phyloP scores from a whole-genome alignment of 2,888 invertebrate genomes.

The Alloplasta piceator region DNA sequence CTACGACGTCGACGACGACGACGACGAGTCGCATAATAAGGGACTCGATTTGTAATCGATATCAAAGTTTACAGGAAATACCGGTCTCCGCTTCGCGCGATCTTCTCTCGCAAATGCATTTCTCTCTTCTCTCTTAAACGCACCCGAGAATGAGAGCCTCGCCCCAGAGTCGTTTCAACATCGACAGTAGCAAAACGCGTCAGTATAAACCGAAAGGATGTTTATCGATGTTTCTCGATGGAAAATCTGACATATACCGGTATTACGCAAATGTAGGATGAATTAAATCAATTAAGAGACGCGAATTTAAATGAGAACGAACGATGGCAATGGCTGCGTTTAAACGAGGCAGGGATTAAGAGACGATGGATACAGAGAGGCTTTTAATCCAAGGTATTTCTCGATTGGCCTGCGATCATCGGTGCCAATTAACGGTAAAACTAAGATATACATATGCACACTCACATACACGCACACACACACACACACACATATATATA shows the following conservation, averaged over 20 bases:
- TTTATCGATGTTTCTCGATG: constrained; percentile 29
- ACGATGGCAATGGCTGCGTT: background rate
- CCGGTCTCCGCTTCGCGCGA: constrained; percentile 38
- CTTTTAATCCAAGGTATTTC: constrained; percentile 29
- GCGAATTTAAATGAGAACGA: background rate
- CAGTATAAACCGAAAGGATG: constrained; percentile 45
- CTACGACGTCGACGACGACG: constrained; percentile 27
- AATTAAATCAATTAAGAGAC: constrained; percentile 23
- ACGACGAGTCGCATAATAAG: constrained; percentile 65
- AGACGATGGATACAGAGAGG: constrained; percentile 10
- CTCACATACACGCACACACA: too few species aligned
- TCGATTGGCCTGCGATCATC: constrained; percentile 34
- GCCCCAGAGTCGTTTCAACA: background rate
- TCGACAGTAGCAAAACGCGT: constrained; percentile 31
- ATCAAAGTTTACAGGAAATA: constrained; percentile 65
- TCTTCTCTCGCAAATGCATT: constrained; percentile 13
- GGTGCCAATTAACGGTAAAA: constrained; percentile 52
- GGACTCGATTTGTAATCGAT: constrained; percentile 69
- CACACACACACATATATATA: too few species aligned
- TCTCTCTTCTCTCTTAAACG: background rate
- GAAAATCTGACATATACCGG: constrained; percentile 8
- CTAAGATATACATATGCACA: constrained; percentile 5
- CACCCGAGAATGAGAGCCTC: background rate
- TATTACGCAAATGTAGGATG: background rate
- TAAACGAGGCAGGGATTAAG: constrained; percentile 3